Percentiles rank a stretch among this genome's conserved stretches.
Evolutionary conservation across 2,888 invertebrate genomes (phyloP).

Genomic region (Cantharis rustica): DNA sequence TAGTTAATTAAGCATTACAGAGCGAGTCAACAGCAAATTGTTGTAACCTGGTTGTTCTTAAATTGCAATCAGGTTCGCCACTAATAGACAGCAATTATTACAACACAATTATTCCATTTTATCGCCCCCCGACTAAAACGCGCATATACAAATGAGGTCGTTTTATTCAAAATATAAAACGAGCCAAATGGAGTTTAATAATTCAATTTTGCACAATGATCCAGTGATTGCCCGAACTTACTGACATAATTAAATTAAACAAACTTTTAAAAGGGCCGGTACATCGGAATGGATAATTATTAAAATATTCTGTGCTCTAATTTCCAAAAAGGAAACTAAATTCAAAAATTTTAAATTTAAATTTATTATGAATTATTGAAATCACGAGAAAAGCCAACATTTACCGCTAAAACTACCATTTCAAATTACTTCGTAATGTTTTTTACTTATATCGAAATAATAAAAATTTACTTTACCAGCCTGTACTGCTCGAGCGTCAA

Average conservation of each 20-base stretch:
- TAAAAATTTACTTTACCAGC: neutral
- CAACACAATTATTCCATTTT: neutral
- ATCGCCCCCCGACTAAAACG: neutral
- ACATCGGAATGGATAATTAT: neutral
- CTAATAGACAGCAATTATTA: constrained; percentile 21
- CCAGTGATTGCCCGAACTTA: neutral
- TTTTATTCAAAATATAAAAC: neutral
- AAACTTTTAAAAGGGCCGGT: neutral
- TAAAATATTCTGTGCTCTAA: neutral
- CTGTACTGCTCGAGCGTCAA: neutral
- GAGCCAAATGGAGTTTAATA: neutral
- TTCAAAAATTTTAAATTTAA: neutral
- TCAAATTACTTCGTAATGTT: neutral
- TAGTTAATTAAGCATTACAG: constrained; percentile 30
- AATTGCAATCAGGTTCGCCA: constrained; percentile 14
- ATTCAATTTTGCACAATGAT: neutral
- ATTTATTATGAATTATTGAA: neutral
- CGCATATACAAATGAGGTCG: neutral
- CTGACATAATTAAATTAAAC: neutral
- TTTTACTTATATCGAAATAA: neutral
- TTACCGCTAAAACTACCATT: neutral
- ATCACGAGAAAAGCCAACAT: neutral
- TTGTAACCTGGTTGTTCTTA: constrained; percentile 22
- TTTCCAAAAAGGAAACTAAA: neutral
- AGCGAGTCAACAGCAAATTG: constrained; percentile 22